A percentile compares a stretch with the other conserved stretches of the same genome.
Evolutionary conservation across 2,797 vertebrate genomes (phyloP).

Genomic region (Alcedo atthis): DNA sequence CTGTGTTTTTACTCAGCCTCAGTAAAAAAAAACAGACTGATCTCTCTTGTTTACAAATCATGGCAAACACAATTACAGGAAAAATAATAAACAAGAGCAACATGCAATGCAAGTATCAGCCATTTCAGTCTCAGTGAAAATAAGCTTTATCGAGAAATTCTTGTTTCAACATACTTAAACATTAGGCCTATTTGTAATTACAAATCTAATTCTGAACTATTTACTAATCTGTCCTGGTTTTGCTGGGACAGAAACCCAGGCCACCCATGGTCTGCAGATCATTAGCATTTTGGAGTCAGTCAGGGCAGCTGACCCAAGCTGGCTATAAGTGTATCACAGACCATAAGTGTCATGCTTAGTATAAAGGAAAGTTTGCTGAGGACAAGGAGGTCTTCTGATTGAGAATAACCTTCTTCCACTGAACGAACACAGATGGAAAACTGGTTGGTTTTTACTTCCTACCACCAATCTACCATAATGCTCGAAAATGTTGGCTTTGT

Average conservation of each 20-base stretch:
- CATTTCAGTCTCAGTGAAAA: neutral
- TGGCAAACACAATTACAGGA: slow-evolving; percentile 57
- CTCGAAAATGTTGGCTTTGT: neutral
- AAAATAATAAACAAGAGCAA: slow-evolving; percentile 51
- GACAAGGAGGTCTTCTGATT: neutral
- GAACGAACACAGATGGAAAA: neutral
- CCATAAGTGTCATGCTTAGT: neutral
- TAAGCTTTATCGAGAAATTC: neutral
- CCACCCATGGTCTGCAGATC: neutral
- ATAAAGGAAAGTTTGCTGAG: neutral
- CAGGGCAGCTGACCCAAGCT: neutral
- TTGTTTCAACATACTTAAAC: neutral
- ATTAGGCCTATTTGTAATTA: slow-evolving; percentile 18
- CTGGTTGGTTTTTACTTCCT: neutral
- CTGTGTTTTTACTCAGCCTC: slow-evolving; percentile 48
- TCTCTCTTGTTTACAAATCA: slow-evolving; percentile 63
- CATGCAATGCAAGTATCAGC: slow-evolving; percentile 1
- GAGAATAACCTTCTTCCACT: neutral
- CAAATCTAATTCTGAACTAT: neutral
- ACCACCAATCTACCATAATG: neutral
- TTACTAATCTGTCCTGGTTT: neutral
- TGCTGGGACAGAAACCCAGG: neutral
- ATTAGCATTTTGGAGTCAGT: neutral
- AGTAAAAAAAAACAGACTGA: slow-evolving; percentile 57
- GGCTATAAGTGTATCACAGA: neutral